Conservation (phyloP, 2,113 vertebrate genomes). For the Zapornia atra region DNA sequence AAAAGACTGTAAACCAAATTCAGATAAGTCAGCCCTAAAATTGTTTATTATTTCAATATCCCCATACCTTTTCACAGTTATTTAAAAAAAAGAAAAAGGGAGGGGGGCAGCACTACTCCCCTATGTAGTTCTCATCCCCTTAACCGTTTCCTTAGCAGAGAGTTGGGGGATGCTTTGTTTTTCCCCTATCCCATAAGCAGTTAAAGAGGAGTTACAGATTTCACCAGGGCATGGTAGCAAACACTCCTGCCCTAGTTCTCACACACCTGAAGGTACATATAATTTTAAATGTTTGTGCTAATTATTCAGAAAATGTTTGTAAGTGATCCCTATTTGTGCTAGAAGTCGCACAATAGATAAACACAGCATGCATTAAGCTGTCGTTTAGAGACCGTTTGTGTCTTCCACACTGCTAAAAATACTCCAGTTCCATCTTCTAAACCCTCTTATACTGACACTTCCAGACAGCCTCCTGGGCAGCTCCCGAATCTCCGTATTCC, state of each 20-base stretch:
- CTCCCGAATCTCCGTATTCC: background rate
- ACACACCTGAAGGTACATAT: background rate
- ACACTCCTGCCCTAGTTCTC: background rate
- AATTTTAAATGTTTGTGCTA: background rate
- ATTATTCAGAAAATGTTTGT: background rate
- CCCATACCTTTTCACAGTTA: background rate
- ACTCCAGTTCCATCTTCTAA: background rate
- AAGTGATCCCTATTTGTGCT: background rate
- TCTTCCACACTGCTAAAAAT: background rate
- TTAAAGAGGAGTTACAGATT: background rate
- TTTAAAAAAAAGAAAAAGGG: background rate
- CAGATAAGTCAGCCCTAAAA: background rate
- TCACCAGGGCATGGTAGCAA: background rate
- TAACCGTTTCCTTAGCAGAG: background rate
- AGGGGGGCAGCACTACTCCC: background rate
- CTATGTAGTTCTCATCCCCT: background rate
- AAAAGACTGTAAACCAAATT: background rate
- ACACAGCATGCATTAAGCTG: background rate
- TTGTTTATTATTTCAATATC: background rate
- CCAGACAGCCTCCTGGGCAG: background rate
- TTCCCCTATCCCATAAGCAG: background rate
- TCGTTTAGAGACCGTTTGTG: background rate
- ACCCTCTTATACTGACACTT: background rate
- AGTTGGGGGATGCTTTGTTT: background rate
- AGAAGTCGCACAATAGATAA: background rate